phyloP scores from a whole-genome alignment of 2,113 vertebrate genomes.

The Hoplias malabaricus region DNA sequence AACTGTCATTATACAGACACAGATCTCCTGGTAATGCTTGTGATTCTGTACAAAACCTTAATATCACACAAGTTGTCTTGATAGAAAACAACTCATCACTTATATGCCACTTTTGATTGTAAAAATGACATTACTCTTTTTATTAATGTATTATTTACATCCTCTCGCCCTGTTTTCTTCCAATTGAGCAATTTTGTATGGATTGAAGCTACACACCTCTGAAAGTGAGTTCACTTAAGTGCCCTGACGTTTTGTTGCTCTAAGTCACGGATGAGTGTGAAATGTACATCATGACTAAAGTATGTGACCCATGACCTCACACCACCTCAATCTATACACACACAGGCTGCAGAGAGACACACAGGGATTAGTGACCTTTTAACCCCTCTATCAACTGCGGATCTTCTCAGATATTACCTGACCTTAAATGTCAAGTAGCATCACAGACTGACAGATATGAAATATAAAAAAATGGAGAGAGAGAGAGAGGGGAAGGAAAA shows the following conservation, averaged over 20 bases:
- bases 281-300: conserved; percentile 24
- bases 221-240: too few relatives aligned
- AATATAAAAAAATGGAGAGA: not conserved
- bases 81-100: too few relatives aligned
- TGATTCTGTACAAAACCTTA: too few relatives aligned
- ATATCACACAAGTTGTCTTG: too few relatives aligned
- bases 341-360: not conserved
- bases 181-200: too few relatives aligned
- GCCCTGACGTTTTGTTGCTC: not conserved
- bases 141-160: too few relatives aligned
- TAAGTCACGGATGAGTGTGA: conserved; percentile 14
- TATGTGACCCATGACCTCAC: conserved; percentile 26
- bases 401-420: conserved; percentile 5
- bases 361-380: conserved; percentile 7
- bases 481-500: not conserved
- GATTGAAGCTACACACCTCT: too few relatives aligned
- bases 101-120: too few relatives aligned
- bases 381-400: conserved; percentile 37
- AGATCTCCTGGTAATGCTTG: too few relatives aligned
- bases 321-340: conserved; percentile 21
- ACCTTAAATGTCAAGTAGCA: conserved; percentile 13
- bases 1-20: too few relatives aligned
- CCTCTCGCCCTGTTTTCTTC: too few relatives aligned
- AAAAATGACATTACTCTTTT: too few relatives aligned
- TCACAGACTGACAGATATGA: not conserved